These are phyloP conservation scores for Enteromius thamalakanensis DNA, from an alignment of 2,797 vertebrate species.

Conservation along the genomic window DNA sequence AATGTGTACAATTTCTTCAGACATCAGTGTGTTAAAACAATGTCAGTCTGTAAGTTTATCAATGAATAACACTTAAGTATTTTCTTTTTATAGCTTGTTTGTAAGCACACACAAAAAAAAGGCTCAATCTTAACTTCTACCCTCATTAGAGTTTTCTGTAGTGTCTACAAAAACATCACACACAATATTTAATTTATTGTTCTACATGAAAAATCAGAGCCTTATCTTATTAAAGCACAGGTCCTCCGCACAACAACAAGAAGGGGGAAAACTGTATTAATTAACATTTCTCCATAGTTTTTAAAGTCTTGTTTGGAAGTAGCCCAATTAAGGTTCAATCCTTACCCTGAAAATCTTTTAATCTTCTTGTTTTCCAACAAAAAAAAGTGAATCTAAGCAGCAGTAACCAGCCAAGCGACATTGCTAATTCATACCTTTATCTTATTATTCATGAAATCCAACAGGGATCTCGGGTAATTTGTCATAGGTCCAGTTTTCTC, in stretches of 20 bases:
- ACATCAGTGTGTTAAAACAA: background rate
- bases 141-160: conserved; percentile 27
- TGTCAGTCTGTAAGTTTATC: background rate
- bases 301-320: conserved; percentile 33
- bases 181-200: conserved; percentile 9
- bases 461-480: conserved; percentile 48
- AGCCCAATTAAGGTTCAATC: conserved; percentile 50
- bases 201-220: conserved; percentile 31
- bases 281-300: conserved; percentile 34
- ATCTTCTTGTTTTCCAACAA: conserved; percentile 37
- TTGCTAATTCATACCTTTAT: conserved; percentile 54
- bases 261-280: background rate
- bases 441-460: conserved; percentile 57
- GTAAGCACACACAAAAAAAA: background rate
- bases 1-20: background rate
- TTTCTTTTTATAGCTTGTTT: background rate
- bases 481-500: conserved; percentile 39
- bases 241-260: background rate
- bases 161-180: background rate
- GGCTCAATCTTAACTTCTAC: conserved; percentile 22
- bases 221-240: background rate
- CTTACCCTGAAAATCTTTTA: conserved; percentile 40
- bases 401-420: background rate
- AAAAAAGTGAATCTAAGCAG: conserved; percentile 44
- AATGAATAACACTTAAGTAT: background rate